phyloP scores from a whole-genome alignment of 2,113 vertebrate genomes.

The Gambusia affinis region DNA sequence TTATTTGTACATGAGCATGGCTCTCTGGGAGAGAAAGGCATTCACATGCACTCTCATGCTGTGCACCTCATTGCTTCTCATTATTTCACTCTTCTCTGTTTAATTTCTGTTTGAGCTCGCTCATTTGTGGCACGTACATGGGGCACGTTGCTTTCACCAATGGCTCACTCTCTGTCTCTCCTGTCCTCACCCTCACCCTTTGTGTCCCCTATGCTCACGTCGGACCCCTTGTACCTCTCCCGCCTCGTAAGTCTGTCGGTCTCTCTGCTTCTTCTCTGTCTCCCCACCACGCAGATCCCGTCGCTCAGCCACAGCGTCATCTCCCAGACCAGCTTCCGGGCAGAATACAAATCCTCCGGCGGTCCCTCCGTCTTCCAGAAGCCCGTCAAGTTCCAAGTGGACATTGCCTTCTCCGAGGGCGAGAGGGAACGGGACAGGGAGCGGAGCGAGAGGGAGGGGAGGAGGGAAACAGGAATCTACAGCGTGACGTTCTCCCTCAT shows the following conservation, averaged over 20 bases:
- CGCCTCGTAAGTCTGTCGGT: constrained; percentile 72
- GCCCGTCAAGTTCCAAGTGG: constrained; percentile 93
- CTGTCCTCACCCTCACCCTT: constrained; percentile 75
- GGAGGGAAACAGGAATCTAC: constrained; percentile 87
- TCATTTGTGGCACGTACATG: constrained; percentile 56
- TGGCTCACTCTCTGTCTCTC: constrained; percentile 73
- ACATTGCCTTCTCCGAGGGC: constrained; percentile 91
- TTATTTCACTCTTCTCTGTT: constrained; percentile 54
- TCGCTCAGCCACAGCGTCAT: constrained; percentile 94
- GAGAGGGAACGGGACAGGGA: constrained; percentile 83
- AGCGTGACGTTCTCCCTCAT: constrained; percentile 94
- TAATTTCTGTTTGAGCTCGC: constrained; percentile 36
- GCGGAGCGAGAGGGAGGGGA: constrained; percentile 80
- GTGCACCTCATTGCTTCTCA: constrained; percentile 55
- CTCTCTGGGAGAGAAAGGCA: constrained; percentile 34
- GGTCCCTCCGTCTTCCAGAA: constrained; percentile 96
- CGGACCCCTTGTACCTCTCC: constrained; percentile 61
- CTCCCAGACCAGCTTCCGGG: constrained; percentile 93
- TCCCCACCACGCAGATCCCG: constrained; percentile 83
- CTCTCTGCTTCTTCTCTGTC: constrained; percentile 75
- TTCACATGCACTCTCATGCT: constrained; percentile 41
- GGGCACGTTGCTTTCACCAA: constrained; percentile 69
- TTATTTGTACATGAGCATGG: constrained; percentile 46
- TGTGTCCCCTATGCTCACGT: constrained; percentile 73
- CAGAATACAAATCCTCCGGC: constrained; percentile 91